These are phyloP conservation scores for Xenopus tropicalis DNA, from an alignment of 2,113 vertebrate genomes.

Conservation along the genomic window UCB_Xtro_10.0 CM004446.2:57036001-57036500, in stretches of 20 bases:
- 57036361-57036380: neutral
- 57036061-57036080: constrained; percentile 50
- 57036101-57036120: constrained; percentile 37
- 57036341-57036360: neutral
- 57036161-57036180: constrained; percentile 23
- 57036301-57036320: constrained; percentile 20
- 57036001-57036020: constrained; percentile 52
- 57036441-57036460: constrained; percentile 17
- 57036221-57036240: constrained; percentile 15
- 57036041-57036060: constrained; percentile 56
- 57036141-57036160: constrained; percentile 21
- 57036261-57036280: constrained; percentile 46
- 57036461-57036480: constrained; percentile 5
- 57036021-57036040: constrained; percentile 53
- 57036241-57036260: neutral
- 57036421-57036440: constrained; percentile 27
- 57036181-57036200: constrained; percentile 26
- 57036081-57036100: constrained; percentile 39
- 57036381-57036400: neutral
- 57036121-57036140: constrained; percentile 10
- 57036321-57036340: neutral
- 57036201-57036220: neutral
- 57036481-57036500: neutral
- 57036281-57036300: constrained; percentile 34
- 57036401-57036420: neutral